Conservation (phyloP, 2,888 invertebrate genomes). For the Cacoxenus indagator region DNA sequence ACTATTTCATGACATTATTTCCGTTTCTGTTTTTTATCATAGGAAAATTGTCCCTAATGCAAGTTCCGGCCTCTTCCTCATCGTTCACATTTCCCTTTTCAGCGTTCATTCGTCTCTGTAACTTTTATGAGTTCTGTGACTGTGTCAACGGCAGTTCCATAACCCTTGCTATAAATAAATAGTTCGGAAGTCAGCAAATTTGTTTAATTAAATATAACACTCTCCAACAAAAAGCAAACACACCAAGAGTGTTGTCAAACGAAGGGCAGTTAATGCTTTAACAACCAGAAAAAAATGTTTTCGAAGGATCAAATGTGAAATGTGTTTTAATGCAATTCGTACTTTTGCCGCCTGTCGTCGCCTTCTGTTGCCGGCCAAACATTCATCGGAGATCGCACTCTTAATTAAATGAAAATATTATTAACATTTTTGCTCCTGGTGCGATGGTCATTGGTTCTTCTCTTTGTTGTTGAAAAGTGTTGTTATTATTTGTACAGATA, state of each 20-base stretch:
- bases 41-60: too few relatives aligned
- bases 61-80: too few relatives aligned
- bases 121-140: too few relatives aligned
- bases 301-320: not conserved
- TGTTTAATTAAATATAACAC: constrained; percentile 9
- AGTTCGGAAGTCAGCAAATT: not conserved
- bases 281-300: not conserved
- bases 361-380: constrained; percentile 19
- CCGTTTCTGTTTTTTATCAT: too few relatives aligned
- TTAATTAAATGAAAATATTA: constrained; percentile 50
- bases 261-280: not conserved
- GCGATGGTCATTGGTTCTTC: constrained; percentile 17
- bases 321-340: not conserved
- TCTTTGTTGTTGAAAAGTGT: constrained; percentile 7
- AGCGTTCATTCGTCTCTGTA: too few relatives aligned
- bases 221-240: not conserved
- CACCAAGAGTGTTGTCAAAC: constrained; percentile 4
- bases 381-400: constrained; percentile 32
- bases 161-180: not conserved
- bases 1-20: too few relatives aligned
- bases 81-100: too few relatives aligned
- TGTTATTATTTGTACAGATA: constrained; percentile 24
- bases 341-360: not conserved
- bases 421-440: constrained; percentile 19
- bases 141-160: not conserved